Base-by-base conservation (phyloP, 2,113 vertebrate species). In the Scartelaos histophorus region DNA sequence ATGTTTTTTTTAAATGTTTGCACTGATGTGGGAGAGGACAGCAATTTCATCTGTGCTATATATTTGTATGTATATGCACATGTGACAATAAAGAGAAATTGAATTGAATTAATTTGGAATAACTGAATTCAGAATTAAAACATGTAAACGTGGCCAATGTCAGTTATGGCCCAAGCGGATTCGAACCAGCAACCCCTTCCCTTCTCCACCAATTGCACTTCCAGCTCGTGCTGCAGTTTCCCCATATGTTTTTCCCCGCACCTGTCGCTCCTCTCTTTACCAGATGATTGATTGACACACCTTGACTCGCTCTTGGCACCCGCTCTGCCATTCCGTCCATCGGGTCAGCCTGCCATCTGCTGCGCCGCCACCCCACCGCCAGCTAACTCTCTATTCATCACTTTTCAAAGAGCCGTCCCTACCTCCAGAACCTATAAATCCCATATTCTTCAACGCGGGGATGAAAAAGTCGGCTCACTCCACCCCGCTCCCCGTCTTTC, bases 401-500 rank as follows among this genome's bases (percentile, higher is more conserved):
- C 49, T 67, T 73, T 11, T 58, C 62, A 66, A 71, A 81, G 58
- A 70, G 62, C 67, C 66, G 17, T 29, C 34, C 29, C 58, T 67
- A 21, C 51, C 62, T 61, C 58, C 5, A 69, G 58, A 67, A 17
- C 70, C 56, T 49, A 24, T 21, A 35, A 53, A 17, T 13, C 53
- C 43, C 56, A 35, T 45, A 19, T 46, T 38, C 62, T 47, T 29
- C 51, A 69, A 62, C 22, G 43, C 66, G 67, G 58, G 76, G 75
- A 79, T 80, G 73, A 78, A 82, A 54, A 56, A 78, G 81, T 82
- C 67, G 47, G 72, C 58, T 53, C 56, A 46, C 73, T 83, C 75
- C 69, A 79, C 85, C 76, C 53, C 45, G 85, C 79, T 87, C 56
- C 34, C 69, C 71, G 80, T 86, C 81, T 87, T 71, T 54, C 15